Evolutionary conservation across 1,140 invertebrate species (phyloP).

Genomic region (Zaprionus vittiger): DNA sequence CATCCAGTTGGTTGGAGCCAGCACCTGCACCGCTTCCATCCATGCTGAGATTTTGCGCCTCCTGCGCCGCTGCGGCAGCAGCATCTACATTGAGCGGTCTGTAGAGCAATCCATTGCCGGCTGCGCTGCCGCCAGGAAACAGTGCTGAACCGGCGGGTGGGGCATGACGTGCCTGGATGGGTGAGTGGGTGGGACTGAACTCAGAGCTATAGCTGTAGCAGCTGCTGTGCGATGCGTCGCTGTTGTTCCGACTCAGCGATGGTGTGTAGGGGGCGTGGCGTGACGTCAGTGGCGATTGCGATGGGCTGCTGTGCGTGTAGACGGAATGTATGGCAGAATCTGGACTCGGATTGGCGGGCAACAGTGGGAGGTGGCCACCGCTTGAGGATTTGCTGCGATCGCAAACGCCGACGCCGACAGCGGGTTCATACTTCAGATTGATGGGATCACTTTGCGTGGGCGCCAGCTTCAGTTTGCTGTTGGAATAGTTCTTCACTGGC

Average conservation of each 20-base stretch:
- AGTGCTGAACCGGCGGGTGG: constrained; percentile 43
- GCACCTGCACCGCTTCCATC: constrained; percentile 40
- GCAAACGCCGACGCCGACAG: constrained; percentile 76
- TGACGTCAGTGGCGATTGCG: constrained; percentile 93
- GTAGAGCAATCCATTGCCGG: constrained; percentile 85
- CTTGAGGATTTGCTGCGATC: constrained; percentile 74
- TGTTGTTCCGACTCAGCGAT: constrained; percentile 94
- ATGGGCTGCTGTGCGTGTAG: constrained; percentile 91
- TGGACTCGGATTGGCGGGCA: constrained; percentile 90
- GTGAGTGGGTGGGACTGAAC: constrained; percentile 93
- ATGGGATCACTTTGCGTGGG: constrained; percentile 82
- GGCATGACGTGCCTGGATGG: constrained; percentile 88
- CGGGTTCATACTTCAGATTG: constrained; percentile 83
- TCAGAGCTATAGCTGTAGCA: constrained; percentile 91
- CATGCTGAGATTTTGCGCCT: constrained; percentile 78
- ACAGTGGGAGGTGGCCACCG: constrained; percentile 79
- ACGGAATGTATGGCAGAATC: constrained; percentile 95
- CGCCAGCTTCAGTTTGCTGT: constrained; percentile 65
- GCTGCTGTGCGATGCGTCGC: constrained; percentile 93
- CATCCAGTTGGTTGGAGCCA: constrained; percentile 24
- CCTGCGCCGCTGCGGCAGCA: constrained; percentile 30
- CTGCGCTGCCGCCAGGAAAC: constrained; percentile 45
- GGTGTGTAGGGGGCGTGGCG: constrained; percentile 92
- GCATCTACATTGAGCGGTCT: constrained; percentile 80
- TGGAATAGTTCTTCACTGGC: constrained; percentile 22